Base-by-base conservation (phyloP, 2,888 invertebrate species). In the Heliconius ethilla region DNA sequence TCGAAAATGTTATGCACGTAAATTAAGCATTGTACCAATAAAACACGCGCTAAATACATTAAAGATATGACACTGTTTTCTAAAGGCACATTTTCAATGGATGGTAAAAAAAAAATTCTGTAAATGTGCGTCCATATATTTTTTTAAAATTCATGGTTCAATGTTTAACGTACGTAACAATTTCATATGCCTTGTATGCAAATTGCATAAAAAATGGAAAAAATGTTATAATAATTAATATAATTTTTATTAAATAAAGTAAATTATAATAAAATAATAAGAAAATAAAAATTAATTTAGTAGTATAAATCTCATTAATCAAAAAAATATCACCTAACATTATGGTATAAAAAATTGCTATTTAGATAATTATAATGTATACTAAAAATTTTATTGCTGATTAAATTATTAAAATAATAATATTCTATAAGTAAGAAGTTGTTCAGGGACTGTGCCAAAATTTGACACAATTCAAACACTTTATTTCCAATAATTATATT, bases 231-330 rank as follows among this genome's bases (percentile, higher is more conserved):
- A 55, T 79, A 78, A 78, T 63, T 37, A 67, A 29, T 40, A 73
- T 63, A 80, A 70, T 74, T 74, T 74, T 51, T 51, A 63, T 59
- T 70, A 45, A 40, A 74, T 51, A 59, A 27, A 70, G 65, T 74
- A 59, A 73, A 62, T 77, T 55, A 29, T 67, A 66, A 63, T 73
- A 77, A 22, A 59, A 55, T 55, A 22, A 73, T 73, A 33, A 77
- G 59, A 62, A 76, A 78, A 67, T 66, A 75, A 70, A 79, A 74
- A 74, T 51, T 66, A 62, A 67, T 80, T 78, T 75, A 78, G 63
- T 70, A 77, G 70, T 77, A 70, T 72, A 79, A 74, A 73, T 77
- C 73, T 77, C 73, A 77, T 67, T 77, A 65, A 72, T 77, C 37
- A 27, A 70, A 73, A 73, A 69, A 59, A 59, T 59, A 63, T 74